A percentile compares a stretch with the other conserved stretches of the same genome.
Evolutionary conservation across 2,113 vertebrate genomes (phyloP).

Genomic region (Sorex araneus): DNA sequence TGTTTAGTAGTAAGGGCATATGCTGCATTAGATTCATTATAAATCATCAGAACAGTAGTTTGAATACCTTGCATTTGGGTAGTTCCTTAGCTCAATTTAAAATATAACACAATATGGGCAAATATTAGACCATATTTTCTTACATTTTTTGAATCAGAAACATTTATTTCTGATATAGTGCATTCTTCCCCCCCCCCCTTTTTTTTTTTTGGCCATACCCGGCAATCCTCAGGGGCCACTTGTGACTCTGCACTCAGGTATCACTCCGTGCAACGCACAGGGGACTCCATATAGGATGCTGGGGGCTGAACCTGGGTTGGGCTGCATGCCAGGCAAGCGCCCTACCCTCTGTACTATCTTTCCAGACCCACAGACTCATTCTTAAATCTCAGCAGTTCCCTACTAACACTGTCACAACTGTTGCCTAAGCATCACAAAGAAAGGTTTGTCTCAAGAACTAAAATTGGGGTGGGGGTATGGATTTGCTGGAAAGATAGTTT

Average conservation of each 20-base stretch:
- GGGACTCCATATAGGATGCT: no score
- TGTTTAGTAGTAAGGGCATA: not conserved
- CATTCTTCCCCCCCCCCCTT: not conserved
- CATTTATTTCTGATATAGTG: not conserved
- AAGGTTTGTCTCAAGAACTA: conserved; percentile 48
- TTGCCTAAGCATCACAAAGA: conserved; percentile 40
- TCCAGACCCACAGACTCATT: conserved; percentile 4
- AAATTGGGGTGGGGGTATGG: no score
- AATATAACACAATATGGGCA: conserved; percentile 2
- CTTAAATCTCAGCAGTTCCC: conserved; percentile 36
- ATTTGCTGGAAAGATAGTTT: no score
- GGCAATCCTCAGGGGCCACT: no score
- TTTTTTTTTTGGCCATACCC: no score
- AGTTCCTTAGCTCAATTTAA: conserved; percentile 22
- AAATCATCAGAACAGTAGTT: conserved; percentile 46
- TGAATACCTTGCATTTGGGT: not conserved
- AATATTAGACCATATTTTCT: conserved; percentile 23
- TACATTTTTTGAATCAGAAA: not conserved
- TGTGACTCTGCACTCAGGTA: no score
- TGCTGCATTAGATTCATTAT: not conserved
- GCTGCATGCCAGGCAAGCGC: no score
- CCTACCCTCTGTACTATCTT: no score
- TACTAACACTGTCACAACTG: conserved; percentile 20
- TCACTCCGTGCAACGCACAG: no score
- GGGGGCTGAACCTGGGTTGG: no score